Percentiles rank a stretch among this genome's conserved stretches.
These are phyloP conservation scores for Stenichneumon culpator DNA, from an alignment of 2,888 invertebrate species.

Conservation along the genomic window DNA sequence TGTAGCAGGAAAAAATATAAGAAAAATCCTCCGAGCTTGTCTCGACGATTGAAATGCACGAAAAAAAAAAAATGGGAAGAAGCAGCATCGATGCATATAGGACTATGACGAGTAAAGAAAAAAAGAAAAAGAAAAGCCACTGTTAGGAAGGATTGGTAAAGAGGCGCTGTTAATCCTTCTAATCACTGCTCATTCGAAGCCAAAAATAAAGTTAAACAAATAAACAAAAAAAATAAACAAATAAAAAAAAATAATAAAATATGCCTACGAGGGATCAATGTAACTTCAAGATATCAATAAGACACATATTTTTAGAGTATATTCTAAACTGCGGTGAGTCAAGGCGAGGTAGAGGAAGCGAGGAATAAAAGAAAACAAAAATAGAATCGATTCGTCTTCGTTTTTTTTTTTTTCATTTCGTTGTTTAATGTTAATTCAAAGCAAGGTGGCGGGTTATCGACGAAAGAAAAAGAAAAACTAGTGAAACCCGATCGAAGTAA, in stretches of 20 bases:
- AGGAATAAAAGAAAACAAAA: conserved; percentile 29
- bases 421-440: conserved; percentile 25
- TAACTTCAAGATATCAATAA: conserved; percentile 81
- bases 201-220: conserved; percentile 72
- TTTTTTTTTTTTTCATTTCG: conserved; percentile 12
- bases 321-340: conserved; percentile 75
- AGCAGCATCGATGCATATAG: conserved; percentile 4
- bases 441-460: conserved; percentile 39
- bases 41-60: neutral
- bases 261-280: conserved; percentile 82
- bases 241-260: conserved; percentile 68
- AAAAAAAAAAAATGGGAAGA: conserved; percentile 1
- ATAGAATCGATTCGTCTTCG: conserved; percentile 27
- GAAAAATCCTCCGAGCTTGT: neutral
- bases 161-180: conserved; percentile 69
- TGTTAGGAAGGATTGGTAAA: conserved; percentile 25
- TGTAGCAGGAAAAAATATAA: neutral
- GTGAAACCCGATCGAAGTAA: conserved; percentile 39
- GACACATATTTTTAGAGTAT: conserved; percentile 83
- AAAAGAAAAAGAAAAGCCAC: conserved; percentile 23
- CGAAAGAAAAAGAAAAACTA: conserved; percentile 15
- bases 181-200: conserved; percentile 78
- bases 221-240: conserved; percentile 53
- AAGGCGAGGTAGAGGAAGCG: conserved; percentile 42
- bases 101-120: conserved; percentile 8